Percentiles rank a stretch among this genome's conserved stretches.
Evolutionary conservation across 2,888 invertebrate genomes (phyloP).

Genomic region (Caenorhabditis wallacei): DNA sequence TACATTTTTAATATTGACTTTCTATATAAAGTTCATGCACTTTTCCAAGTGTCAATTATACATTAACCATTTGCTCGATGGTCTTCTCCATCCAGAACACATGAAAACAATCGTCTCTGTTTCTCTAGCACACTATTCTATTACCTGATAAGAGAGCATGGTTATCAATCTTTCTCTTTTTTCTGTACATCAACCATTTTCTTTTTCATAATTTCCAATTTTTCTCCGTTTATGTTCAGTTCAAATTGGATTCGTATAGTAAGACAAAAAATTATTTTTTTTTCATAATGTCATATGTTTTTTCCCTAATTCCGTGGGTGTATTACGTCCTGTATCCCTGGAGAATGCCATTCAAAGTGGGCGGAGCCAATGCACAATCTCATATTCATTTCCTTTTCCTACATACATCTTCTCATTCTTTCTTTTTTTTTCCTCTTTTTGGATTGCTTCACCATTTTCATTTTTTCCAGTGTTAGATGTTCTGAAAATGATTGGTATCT

Average conservation of each 20-base stretch:
- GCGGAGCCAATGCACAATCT: slow-evolving; percentile 19
- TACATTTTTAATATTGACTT: slow-evolving; percentile 8
- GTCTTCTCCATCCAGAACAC: slow-evolving; percentile 41
- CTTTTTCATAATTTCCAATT: background rate
- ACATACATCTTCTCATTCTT: slow-evolving; percentile 5
- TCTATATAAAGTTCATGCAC: slow-evolving; percentile 1
- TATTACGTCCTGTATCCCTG: slow-evolving; percentile 13
- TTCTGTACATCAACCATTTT: slow-evolving; percentile 7
- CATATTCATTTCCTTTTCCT: slow-evolving; percentile 2
- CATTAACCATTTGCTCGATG: slow-evolving; percentile 31
- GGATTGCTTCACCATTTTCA: background rate
- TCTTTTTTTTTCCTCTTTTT: background rate
- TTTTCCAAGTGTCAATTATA: slow-evolving; percentile 11
- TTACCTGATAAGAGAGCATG: slow-evolving; percentile 34
- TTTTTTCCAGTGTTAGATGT: slow-evolving; percentile 13
- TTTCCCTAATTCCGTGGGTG: background rate
- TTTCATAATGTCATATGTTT: background rate
- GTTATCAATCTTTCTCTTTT: slow-evolving; percentile 29
- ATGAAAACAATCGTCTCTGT: slow-evolving; percentile 39
- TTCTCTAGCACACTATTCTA: slow-evolving; percentile 16
- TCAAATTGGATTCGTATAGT: background rate
- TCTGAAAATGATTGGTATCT: slow-evolving; percentile 10
- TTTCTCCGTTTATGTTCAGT: background rate
- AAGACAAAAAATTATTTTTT: no score
- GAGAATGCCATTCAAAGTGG: slow-evolving; percentile 39